A percentile compares a stretch with the other conserved stretches of the same genome.
phyloP scores from a whole-genome alignment of 2,113 vertebrate genomes.

The Paracanthobrama guichenoti region DNA sequence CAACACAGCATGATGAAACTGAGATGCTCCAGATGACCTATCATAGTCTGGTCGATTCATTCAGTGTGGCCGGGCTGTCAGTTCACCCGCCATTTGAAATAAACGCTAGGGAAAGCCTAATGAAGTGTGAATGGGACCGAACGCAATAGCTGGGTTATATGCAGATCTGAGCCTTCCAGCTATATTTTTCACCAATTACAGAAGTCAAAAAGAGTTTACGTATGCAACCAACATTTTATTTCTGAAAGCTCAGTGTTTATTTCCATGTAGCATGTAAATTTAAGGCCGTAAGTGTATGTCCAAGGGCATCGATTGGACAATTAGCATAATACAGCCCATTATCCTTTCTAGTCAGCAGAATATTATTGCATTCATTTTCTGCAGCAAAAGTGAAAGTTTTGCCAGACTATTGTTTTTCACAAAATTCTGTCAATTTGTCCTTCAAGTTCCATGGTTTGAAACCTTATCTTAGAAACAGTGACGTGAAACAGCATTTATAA shows the following conservation, averaged over 20 bases:
- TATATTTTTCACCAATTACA: slow-evolving; percentile 63
- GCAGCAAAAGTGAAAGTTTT: not conserved
- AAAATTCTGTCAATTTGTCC: not conserved
- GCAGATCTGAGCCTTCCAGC: slow-evolving; percentile 51
- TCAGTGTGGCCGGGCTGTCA: not conserved
- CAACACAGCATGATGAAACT: not conserved
- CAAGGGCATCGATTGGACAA: not conserved
- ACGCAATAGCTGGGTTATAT: slow-evolving; percentile 56
- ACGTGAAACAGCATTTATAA: not conserved
- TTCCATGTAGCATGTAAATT: not conserved
- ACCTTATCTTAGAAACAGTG: not conserved
- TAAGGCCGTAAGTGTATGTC: not conserved
- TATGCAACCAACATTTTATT: not conserved
- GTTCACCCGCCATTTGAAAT: slow-evolving; percentile 51
- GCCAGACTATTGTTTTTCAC: not conserved
- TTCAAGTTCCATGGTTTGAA: not conserved
- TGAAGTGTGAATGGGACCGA: slow-evolving; percentile 62
- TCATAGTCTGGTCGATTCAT: not conserved
- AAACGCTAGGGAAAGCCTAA: slow-evolving; percentile 52
- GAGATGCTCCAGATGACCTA: slow-evolving; percentile 26
- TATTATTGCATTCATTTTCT: not conserved
- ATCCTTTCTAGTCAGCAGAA: not conserved
- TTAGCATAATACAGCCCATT: not conserved
- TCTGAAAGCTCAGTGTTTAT: not conserved
- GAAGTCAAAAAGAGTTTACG: slow-evolving; percentile 55